A percentile compares a stretch with the other conserved stretches of the same genome.
Evolutionary conservation across 2,888 invertebrate genomes (phyloP).

Genomic region (Leptarthrus brevirostris): DNA sequence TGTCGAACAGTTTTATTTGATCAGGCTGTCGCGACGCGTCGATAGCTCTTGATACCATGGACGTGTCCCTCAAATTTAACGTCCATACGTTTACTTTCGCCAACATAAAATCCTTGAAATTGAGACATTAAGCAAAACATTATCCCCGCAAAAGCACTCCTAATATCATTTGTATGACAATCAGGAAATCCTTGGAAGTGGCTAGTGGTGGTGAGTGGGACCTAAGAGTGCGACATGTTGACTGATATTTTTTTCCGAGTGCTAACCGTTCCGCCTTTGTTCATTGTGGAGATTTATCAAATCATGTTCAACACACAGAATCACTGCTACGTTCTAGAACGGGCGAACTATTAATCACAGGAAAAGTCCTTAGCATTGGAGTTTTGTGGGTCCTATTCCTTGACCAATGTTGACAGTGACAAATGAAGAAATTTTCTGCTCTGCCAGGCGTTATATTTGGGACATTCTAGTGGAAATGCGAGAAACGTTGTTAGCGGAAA

Average conservation of each 20-base stretch:
- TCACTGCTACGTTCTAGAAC: slow-evolving; percentile 27
- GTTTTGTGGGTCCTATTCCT: slow-evolving; percentile 30
- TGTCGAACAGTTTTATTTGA: slow-evolving; percentile 40
- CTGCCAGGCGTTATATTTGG: slow-evolving; percentile 6
- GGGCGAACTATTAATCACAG: slow-evolving; percentile 34
- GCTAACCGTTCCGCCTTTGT: slow-evolving; percentile 17
- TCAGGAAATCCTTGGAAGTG: background rate
- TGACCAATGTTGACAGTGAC: slow-evolving; percentile 44
- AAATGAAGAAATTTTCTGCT: slow-evolving; percentile 39
- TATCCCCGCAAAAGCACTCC: slow-evolving; percentile 22
- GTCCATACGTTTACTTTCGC: slow-evolving; percentile 24
- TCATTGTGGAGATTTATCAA: slow-evolving; percentile 42
- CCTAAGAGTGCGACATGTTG: slow-evolving; percentile 24
- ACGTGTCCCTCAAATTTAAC: slow-evolving; percentile 31
- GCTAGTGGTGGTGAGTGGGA: background rate
- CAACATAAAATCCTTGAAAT: slow-evolving; percentile 22
- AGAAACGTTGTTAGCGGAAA: background rate
- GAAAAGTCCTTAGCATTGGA: slow-evolving; percentile 31
- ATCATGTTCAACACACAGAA: slow-evolving; percentile 44
- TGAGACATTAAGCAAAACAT: slow-evolving; percentile 37
- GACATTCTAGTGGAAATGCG: background rate
- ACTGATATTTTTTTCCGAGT: slow-evolving; percentile 31
- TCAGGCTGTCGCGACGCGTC: too few species aligned
- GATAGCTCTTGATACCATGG: background rate
- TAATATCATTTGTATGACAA: slow-evolving; percentile 35